Conservation (phyloP, 2,113 vertebrate genomes). For the Xiphophorus maculatus region DNA sequence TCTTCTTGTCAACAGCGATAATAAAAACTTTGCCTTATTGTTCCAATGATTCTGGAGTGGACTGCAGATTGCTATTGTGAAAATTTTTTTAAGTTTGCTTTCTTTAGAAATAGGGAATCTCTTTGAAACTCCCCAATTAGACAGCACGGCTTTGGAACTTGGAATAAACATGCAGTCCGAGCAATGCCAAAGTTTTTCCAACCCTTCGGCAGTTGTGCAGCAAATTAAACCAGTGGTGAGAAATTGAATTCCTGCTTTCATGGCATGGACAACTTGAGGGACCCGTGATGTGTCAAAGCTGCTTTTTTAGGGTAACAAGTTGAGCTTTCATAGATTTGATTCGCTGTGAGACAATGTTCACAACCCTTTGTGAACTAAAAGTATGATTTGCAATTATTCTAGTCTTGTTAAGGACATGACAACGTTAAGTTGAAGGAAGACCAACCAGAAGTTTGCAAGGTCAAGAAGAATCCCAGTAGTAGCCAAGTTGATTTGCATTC, state of each 20-base stretch:
- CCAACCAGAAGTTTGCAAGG: constrained; percentile 29
- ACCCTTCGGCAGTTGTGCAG: constrained; percentile 19
- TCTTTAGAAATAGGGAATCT: constrained; percentile 41
- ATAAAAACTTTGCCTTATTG: background rate
- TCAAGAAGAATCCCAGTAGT: constrained; percentile 4
- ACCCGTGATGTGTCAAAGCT: constrained; percentile 45
- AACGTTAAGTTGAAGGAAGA: constrained; percentile 5
- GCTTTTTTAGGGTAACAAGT: background rate
- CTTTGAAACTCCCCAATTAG: constrained; percentile 54
- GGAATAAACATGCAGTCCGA: constrained; percentile 20
- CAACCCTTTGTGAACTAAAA: constrained; percentile 29
- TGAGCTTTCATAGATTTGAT: constrained; percentile 21
- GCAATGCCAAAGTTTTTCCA: constrained; percentile 29
- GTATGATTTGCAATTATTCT: constrained; percentile 35
- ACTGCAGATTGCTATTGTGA: too few relatives aligned
- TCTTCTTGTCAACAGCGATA: background rate
- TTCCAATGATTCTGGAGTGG: background rate
- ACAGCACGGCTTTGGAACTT: constrained; percentile 1
- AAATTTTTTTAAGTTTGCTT: background rate
- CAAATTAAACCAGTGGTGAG: constrained; percentile 38
- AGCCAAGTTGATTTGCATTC: constrained; percentile 49
- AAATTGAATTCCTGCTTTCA: constrained; percentile 22
- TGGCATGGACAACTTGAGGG: constrained; percentile 35
- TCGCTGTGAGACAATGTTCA: background rate
- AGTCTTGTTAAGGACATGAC: constrained; percentile 8